Percentiles rank a stretch among this genome's conserved stretches.
Evolutionary conservation across 53 echinoderm and acorn worm species (phyloP).

Genomic region (Crossaster papposus): DNA sequence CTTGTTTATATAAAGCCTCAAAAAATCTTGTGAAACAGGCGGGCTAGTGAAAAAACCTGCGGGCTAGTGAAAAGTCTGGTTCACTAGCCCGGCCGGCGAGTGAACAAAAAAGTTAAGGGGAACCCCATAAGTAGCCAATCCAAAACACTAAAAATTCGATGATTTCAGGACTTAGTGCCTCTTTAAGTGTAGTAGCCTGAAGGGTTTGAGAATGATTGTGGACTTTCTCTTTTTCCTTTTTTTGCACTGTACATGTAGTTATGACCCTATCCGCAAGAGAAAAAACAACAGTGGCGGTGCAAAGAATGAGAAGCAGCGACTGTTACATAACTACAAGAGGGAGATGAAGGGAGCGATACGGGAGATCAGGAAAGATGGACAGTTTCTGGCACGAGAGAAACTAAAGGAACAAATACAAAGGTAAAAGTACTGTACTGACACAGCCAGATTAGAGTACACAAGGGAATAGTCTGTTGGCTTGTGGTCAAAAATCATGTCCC

Average conservation of each 20-base stretch:
- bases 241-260: constrained; percentile 57
- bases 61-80: too few species aligned
- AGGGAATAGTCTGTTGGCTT: not conserved
- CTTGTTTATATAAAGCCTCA: too few species aligned
- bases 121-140: too few species aligned
- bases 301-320: constrained; percentile 73
- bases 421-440: constrained; percentile 46
- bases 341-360: constrained; percentile 97
- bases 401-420: constrained; percentile 83
- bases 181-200: not conserved
- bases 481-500: too few species aligned
- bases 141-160: too few species aligned
- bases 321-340: constrained; percentile 81
- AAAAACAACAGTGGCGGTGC: constrained; percentile 67
- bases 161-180: too few species aligned
- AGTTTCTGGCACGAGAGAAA: constrained; percentile 92
- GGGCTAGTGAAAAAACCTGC: too few species aligned
- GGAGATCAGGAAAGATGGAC: constrained; percentile 90
- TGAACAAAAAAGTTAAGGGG: too few species aligned
- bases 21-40: too few species aligned
- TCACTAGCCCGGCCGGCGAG: too few species aligned
- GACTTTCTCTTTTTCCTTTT: not conserved
- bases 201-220: not conserved
- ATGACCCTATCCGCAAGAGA: constrained; percentile 88
- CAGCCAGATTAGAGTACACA: not conserved